phyloP scores from a whole-genome alignment of 2,113 vertebrate genomes.

The Mohoua ochrocephala region DNA sequence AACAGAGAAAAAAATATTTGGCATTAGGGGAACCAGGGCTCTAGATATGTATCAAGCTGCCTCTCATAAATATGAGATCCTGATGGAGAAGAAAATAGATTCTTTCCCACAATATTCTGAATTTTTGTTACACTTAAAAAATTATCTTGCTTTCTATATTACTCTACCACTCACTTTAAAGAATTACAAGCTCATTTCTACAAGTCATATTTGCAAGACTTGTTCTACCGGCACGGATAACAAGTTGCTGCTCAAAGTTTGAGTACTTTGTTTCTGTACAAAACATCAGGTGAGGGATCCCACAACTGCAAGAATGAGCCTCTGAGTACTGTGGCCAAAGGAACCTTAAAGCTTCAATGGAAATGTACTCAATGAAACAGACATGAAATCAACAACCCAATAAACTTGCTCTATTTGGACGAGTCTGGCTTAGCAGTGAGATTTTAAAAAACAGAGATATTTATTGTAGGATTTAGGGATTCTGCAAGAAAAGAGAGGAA shows the following conservation, averaged over 20 bases:
- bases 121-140: background rate
- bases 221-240: background rate
- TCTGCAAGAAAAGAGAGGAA: background rate
- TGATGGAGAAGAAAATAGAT: background rate
- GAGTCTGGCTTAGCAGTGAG: background rate
- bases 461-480: background rate
- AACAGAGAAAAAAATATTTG: background rate
- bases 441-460: background rate
- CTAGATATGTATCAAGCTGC: background rate
- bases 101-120: background rate
- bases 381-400: background rate
- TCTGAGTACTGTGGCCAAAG: background rate
- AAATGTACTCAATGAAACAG: background rate
- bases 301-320: background rate
- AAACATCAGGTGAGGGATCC: background rate
- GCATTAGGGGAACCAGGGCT: background rate
- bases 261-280: background rate
- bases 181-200: background rate
- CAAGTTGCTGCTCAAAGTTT: background rate
- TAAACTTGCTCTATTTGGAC: background rate
- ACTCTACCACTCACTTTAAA: background rate
- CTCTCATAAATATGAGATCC: background rate
- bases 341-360: background rate
- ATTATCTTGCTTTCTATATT: background rate
- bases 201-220: background rate